A percentile compares a stretch with the other conserved stretches of the same genome.
These are phyloP conservation scores for Chaetops frenatus DNA, from an alignment of 2,113 vertebrate genomes.

Conservation along the genomic window DNA sequence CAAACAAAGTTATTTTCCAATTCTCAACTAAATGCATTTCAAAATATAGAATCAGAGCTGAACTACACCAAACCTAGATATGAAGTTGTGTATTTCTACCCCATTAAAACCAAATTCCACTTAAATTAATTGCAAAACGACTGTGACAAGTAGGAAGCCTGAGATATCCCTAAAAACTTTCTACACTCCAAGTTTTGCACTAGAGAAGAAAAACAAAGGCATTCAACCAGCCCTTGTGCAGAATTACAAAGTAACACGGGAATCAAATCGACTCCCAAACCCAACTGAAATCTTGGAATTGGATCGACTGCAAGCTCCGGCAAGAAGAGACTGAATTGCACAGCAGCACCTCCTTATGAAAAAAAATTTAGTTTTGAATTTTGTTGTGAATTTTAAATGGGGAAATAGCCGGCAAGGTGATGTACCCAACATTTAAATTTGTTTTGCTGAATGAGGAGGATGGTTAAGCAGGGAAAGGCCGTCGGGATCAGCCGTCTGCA, in stretches of 20 bases:
- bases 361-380: background rate
- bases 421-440: background rate
- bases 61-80: background rate
- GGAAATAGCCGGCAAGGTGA: background rate
- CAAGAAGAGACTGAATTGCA: background rate
- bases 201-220: background rate
- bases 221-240: background rate
- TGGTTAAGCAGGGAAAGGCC: accelerated
- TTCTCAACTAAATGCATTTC: background rate
- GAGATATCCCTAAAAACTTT: background rate
- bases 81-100: background rate
- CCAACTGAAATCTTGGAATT: background rate
- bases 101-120: background rate
- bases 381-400: background rate
- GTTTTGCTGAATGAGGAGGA: background rate
- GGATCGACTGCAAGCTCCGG: accelerated
- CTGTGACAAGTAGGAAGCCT: background rate
- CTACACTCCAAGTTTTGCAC: background rate
- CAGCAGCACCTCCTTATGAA: background rate
- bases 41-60: background rate
- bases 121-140: background rate
- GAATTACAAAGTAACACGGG: background rate
- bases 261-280: background rate
- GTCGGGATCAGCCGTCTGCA: background rate
- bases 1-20: background rate